Percentiles rank a stretch among this genome's conserved stretches.
Evolutionary conservation across 2,888 invertebrate genomes (phyloP).

Genomic region (Linnaemya vulpina): DNA sequence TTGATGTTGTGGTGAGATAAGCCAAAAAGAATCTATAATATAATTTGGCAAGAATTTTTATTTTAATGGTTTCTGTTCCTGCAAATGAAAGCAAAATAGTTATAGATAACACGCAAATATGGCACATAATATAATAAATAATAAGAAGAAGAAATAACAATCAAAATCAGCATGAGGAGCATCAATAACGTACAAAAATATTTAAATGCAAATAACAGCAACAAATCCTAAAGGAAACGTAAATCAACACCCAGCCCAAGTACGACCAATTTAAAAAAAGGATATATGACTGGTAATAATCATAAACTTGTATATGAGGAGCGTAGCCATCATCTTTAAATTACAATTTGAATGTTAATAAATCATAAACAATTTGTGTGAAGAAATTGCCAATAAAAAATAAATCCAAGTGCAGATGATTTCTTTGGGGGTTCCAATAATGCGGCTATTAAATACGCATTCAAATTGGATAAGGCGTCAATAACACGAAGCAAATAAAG

Average conservation of each 20-base stretch:
- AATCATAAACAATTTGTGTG: slow-evolving; percentile 64
- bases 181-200: slow-evolving; percentile 37
- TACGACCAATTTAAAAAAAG: neutral
- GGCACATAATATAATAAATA: slow-evolving; percentile 51
- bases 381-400: slow-evolving; percentile 51
- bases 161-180: slow-evolving; percentile 43
- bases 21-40: slow-evolving; percentile 45
- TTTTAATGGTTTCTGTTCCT: too few relatives aligned
- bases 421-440: neutral
- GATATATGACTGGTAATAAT: neutral
- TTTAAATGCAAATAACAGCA: slow-evolving; percentile 36
- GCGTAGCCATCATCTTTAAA: slow-evolving; percentile 59
- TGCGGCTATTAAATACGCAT: neutral
- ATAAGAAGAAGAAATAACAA: slow-evolving; percentile 58
- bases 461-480: neutral
- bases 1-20: slow-evolving; percentile 3
- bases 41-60: slow-evolving; percentile 65
- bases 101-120: slow-evolving; percentile 55
- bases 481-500: slow-evolving; percentile 49
- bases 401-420: neutral
- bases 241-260: slow-evolving; percentile 40
- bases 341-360: slow-evolving; percentile 71
- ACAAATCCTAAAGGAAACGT: slow-evolving; percentile 12
- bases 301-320: slow-evolving; percentile 17
- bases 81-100: neutral